These are phyloP conservation scores for Hemibagrus wyckioides DNA, from an alignment of 2,113 vertebrate species.

Conservation along the genomic window DNA sequence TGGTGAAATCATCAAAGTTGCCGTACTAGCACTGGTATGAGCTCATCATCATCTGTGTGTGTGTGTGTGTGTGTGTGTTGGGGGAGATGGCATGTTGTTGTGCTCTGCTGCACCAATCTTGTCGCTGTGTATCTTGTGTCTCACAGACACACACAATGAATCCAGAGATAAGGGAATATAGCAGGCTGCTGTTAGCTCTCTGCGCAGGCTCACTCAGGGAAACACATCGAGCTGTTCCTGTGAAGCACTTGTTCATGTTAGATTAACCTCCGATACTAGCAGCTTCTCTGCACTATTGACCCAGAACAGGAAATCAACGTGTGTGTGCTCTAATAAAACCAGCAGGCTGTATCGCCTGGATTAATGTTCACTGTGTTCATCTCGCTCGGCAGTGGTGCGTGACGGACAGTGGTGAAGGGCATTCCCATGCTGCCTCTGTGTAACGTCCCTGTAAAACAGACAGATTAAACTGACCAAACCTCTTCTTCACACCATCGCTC, in stretches of 20 bases:
- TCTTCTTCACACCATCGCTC: background rate
- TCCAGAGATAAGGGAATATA: background rate
- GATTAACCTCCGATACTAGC: background rate
- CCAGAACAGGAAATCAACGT: constrained; percentile 27
- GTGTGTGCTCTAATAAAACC: background rate
- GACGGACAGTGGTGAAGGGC: constrained; percentile 13
- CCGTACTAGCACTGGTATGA: background rate
- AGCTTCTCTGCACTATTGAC: background rate
- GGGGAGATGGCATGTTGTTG: background rate
- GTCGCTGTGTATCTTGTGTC: background rate
- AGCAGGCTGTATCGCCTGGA: constrained; percentile 15
- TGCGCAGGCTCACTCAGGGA: background rate
- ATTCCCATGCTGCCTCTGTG: background rate
- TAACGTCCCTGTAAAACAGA: background rate
- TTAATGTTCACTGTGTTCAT: constrained; percentile 9
- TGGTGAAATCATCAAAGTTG: background rate
- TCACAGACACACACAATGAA: background rate
- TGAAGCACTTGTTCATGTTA: background rate
- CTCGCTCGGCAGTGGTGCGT: background rate
- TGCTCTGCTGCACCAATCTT: background rate
- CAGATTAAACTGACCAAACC: background rate
- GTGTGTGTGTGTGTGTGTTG: background rate
- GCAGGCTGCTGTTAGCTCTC: background rate
- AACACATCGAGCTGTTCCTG: background rate
- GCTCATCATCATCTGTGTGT: background rate